Percentiles rank a stretch among this genome's conserved stretches.
phyloP scores from a whole-genome alignment of 2,888 invertebrate genomes.

The Ennomos fuscantarius region DNA sequence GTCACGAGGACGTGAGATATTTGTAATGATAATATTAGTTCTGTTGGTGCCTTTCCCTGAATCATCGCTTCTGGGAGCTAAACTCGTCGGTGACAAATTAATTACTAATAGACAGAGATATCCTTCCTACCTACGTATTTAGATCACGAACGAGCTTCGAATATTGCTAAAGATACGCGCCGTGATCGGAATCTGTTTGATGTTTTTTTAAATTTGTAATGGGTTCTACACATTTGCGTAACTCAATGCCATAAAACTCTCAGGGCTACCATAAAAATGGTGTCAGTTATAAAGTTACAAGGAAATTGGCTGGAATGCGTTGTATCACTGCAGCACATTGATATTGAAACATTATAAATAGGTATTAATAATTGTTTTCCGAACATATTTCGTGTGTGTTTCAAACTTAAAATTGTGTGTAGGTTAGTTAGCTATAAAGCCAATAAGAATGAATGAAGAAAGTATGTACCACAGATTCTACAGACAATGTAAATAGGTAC shows the following conservation, averaged over 20 bases:
- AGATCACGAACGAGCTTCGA: slow-evolving; percentile 42
- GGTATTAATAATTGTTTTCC: slow-evolving; percentile 23
- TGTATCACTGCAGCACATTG: slow-evolving; percentile 23
- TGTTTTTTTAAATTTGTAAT: slow-evolving; percentile 45
- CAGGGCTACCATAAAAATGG: slow-evolving; percentile 48
- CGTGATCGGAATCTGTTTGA: slow-evolving; percentile 49
- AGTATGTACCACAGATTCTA: too few relatives aligned
- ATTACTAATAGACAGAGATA: slow-evolving; percentile 66
- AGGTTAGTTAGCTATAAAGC: background rate
- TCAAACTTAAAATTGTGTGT: background rate
- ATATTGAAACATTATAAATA: slow-evolving; percentile 27
- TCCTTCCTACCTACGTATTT: slow-evolving; percentile 51
- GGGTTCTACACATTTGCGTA: slow-evolving; percentile 47
- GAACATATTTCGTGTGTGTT: slow-evolving; percentile 1
- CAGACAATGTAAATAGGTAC: too few relatives aligned
- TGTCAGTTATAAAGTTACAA: slow-evolving; percentile 35
- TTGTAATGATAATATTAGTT: slow-evolving; percentile 80
- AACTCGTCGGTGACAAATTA: slow-evolving; percentile 63
- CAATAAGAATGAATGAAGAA: background rate
- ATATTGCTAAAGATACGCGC: slow-evolving; percentile 38
- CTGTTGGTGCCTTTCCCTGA: slow-evolving; percentile 65
- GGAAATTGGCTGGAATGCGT: slow-evolving; percentile 19
- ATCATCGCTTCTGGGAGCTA: slow-evolving; percentile 55
- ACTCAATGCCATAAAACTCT: slow-evolving; percentile 49
- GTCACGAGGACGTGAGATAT: slow-evolving; percentile 71